Evolutionary conservation across 2,113 vertebrate species (phyloP).

Genomic region (Hyaena hyaena): DNA sequence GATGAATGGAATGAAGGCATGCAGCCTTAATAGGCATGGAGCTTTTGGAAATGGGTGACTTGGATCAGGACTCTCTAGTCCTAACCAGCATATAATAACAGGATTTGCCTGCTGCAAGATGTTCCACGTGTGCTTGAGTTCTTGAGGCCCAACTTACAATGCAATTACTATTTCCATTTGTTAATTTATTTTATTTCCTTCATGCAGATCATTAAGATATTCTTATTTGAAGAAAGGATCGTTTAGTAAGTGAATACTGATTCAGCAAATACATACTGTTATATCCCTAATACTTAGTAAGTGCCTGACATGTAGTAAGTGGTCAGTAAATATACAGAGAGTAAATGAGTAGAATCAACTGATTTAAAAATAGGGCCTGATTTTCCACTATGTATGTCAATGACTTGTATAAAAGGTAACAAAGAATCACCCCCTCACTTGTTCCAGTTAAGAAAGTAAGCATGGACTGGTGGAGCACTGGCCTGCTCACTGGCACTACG

Average conservation of each 20-base stretch:
- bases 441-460: background rate
- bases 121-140: background rate
- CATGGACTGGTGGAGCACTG: fast-evolving
- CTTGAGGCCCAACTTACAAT: background rate
- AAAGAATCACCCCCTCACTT: background rate
- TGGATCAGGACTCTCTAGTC: background rate
- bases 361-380: background rate
- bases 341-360: background rate
- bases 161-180: background rate
- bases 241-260: background rate
- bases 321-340: background rate
- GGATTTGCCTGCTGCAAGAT: background rate
- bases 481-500: background rate
- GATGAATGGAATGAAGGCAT: background rate
- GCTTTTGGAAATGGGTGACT: background rate
- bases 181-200: background rate
- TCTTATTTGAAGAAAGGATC: background rate
- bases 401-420: background rate
- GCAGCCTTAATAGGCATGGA: background rate
- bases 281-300: background rate
- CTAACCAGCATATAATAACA: background rate
- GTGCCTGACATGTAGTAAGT: background rate
- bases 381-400: background rate
- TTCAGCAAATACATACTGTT: background rate
- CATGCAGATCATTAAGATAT: background rate